A percentile compares a stretch with the other conserved stretches of the same genome.
Conservation (phyloP, 2,888 invertebrate genomes). For the Tetragonisca angustula region DNA sequence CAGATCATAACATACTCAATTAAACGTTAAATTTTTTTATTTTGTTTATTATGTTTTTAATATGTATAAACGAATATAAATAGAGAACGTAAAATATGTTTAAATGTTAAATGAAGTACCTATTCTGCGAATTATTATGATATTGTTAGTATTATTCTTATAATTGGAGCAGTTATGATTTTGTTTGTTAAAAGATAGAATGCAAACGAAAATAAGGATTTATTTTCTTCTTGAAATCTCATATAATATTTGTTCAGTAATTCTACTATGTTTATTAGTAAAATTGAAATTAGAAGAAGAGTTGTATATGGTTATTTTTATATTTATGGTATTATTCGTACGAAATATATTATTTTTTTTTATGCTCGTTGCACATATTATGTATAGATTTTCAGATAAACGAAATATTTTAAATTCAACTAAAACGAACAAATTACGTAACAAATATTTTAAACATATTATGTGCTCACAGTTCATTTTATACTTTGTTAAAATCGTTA, state of each 20-base stretch:
- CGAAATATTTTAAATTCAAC: constrained; percentile 1
- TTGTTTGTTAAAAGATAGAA: constrained; percentile 65
- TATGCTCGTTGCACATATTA: constrained; percentile 27
- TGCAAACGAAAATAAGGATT: background rate
- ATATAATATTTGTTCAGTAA: constrained; percentile 60
- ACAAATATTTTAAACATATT: constrained; percentile 19
- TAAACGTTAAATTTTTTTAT: constrained; percentile 69
- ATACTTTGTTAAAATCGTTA: constrained; percentile 28
- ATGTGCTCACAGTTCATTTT: constrained; percentile 26
- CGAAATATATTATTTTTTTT: constrained; percentile 10
- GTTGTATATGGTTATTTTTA: constrained; percentile 36
- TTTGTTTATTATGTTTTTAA: constrained; percentile 66
- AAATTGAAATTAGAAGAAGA: constrained; percentile 55
- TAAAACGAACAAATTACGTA: background rate
- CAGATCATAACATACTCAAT: constrained; percentile 65
- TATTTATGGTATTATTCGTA: constrained; percentile 22
- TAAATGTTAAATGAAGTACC: constrained; percentile 44
- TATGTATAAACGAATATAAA: constrained; percentile 51
- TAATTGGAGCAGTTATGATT: constrained; percentile 72
- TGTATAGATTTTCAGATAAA: constrained; percentile 6
- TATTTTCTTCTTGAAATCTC: constrained; percentile 41
- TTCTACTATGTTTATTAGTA: constrained; percentile 62
- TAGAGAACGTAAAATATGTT: constrained; percentile 47
- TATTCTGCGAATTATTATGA: constrained; percentile 49
- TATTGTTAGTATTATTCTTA: constrained; percentile 73